Conservation (phyloP, 2,888 invertebrate genomes). For the Bugula neritina region DNA sequence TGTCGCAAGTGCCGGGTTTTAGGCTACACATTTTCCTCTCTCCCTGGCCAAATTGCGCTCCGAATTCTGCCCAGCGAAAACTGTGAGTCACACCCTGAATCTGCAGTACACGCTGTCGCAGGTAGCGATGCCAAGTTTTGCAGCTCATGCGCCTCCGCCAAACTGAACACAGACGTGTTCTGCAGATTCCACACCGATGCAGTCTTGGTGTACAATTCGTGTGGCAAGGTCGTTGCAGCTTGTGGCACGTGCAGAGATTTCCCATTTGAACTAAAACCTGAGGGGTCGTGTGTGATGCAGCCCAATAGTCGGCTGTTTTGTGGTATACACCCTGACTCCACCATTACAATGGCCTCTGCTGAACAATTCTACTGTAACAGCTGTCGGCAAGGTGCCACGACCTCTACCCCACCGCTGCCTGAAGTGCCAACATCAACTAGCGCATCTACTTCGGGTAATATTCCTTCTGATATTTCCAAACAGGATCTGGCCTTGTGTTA, state of each 20-base stretch:
- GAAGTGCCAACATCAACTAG: background rate
- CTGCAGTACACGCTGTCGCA: background rate
- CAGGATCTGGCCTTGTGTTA: constrained; percentile 12
- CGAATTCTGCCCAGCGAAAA: no score
- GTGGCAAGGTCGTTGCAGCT: background rate
- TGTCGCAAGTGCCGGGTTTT: background rate
- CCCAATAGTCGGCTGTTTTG: background rate
- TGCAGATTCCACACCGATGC: background rate
- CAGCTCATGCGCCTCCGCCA: background rate
- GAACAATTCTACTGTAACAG: background rate
- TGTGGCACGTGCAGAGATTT: background rate
- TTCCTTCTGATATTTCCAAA: background rate
- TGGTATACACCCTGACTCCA: background rate
- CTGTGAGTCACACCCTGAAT: background rate
- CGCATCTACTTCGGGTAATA: background rate
- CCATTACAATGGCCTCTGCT: background rate
- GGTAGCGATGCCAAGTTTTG: background rate
- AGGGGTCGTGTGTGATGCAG: background rate
- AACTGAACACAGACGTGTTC: background rate
- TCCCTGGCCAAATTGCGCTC: background rate
- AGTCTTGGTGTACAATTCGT: background rate
- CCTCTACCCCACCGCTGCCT: background rate
- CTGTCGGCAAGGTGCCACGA: background rate
- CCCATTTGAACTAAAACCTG: background rate
- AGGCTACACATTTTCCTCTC: background rate